Evolutionary conservation across 2,888 invertebrate genomes (phyloP), one percentile per base, ranked within the genome.

Genomic region (Tinea trinotella): DNA sequence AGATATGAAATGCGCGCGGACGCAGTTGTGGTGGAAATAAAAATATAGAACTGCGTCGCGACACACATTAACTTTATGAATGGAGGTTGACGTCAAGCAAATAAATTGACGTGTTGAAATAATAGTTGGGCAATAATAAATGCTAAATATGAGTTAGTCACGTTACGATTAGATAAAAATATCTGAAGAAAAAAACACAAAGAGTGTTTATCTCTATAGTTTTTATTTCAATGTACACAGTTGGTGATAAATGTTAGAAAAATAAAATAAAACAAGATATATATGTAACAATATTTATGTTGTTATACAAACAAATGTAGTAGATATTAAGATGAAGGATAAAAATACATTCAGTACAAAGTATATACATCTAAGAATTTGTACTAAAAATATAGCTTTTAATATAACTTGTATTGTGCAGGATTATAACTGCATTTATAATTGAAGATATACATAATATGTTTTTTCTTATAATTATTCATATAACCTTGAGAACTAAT

Each of bases 1-100:
- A 69, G 63, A 60, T 58, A 48, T 56, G 18, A 24, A 46, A 17
- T 62, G 63, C 61, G 60, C 58, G 58, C 57, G 61, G 65, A 65
- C 64, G 53, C 57, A 34, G 2, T 19, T 3, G 5, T 30, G 36
- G 35, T 13, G 3, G 50, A 50, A 50, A 18, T 50, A 30, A 50
- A 52, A 52, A 35, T 66, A 64, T 67, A 63, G 63, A 68, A 57
- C 63, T 67, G 65, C 67, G 62, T 64, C 66, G 66, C 67, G 70
- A 71, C 53, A 68, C 64, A 18, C 67, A 59, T 61, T 68, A 66
- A 63, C 63, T 71, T 79, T 71, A 75, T 83, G 82, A 83, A 83
- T 84, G 84, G 68, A 67, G 55, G 64, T 68, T 76, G 76, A 81
- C 80, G 82, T 80, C 74, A 74, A 61, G 59, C 66, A 66, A 66